Percentiles rank a stretch among this genome's conserved stretches.
phyloP scores from a whole-genome alignment of 2,113 vertebrate species.

The Engraulis encrasicolus region DNA sequence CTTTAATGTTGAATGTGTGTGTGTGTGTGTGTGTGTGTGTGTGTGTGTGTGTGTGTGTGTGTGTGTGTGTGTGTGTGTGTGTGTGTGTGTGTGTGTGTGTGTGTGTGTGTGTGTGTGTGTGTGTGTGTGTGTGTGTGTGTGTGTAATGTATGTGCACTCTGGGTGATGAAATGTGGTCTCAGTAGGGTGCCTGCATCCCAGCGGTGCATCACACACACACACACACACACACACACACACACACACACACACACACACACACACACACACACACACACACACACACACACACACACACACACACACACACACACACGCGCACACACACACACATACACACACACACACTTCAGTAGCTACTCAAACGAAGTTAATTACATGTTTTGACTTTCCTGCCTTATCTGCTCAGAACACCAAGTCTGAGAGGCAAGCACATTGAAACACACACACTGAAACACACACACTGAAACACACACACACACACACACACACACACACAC shows the following conservation, averaged over 20 bases:
- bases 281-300: neutral
- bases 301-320: neutral
- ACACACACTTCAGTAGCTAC: no score
- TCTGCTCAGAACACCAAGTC: no score
- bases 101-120: neutral
- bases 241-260: neutral
- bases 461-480: neutral
- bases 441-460: neutral
- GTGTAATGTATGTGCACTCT: neutral
- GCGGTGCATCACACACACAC: neutral
- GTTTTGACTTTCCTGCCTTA: no score
- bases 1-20: no score
- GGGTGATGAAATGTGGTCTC: neutral
- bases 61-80: neutral
- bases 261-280: no score
- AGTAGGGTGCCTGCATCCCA: neutral
- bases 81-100: neutral
- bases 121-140: slow-evolving; percentile 1
- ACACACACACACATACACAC: neutral
- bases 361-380: no score
- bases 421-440: neutral
- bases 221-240: neutral
- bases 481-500: neutral
- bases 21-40: neutral
- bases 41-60: neutral